phyloP scores from a whole-genome alignment of 2,888 invertebrate genomes.

The Shargacucullia verbasci region DNA sequence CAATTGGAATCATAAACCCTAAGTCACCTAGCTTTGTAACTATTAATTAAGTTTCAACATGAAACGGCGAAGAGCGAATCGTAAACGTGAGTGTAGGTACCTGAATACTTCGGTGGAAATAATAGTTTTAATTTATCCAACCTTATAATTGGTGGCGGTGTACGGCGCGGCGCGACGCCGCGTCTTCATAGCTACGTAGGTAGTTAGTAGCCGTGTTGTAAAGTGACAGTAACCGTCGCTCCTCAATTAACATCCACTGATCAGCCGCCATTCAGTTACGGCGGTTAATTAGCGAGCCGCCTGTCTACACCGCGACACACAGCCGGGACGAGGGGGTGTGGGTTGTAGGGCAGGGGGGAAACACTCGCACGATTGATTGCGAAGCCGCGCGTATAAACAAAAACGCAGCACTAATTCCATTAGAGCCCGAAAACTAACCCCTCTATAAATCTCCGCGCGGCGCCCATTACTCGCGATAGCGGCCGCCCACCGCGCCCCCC shows the following conservation, averaged over 20 bases:
- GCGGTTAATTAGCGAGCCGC: constrained; percentile 67
- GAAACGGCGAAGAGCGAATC: no score
- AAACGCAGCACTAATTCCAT: constrained; percentile 78
- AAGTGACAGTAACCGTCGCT: constrained; percentile 3
- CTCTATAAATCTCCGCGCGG: constrained; percentile 73
- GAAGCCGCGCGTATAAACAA: constrained; percentile 70
- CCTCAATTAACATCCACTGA: constrained; percentile 30
- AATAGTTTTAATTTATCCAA: no score
- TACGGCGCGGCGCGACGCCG: no score
- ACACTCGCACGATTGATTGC: constrained; percentile 56
- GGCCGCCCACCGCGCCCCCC: constrained; percentile 56
- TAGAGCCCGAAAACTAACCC: constrained; percentile 75
- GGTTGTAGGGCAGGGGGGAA: constrained; percentile 1
- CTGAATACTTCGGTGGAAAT: no score
- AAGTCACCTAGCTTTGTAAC: no score
- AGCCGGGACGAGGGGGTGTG: constrained; percentile 1
- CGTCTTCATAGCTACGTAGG: background rate
- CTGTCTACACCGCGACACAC: constrained; percentile 5
- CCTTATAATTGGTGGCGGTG: no score
- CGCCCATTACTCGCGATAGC: constrained; percentile 65
- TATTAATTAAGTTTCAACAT: no score
- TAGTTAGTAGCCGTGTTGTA: background rate
- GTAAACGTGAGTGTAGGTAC: no score
- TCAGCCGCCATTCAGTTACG: constrained; percentile 48
- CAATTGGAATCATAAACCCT: no score